Percentiles rank a stretch among this genome's conserved stretches.
These are phyloP conservation scores for Megathymus violae DNA, from an alignment of 1,140 invertebrate species.

Conservation along the genomic window DNA sequence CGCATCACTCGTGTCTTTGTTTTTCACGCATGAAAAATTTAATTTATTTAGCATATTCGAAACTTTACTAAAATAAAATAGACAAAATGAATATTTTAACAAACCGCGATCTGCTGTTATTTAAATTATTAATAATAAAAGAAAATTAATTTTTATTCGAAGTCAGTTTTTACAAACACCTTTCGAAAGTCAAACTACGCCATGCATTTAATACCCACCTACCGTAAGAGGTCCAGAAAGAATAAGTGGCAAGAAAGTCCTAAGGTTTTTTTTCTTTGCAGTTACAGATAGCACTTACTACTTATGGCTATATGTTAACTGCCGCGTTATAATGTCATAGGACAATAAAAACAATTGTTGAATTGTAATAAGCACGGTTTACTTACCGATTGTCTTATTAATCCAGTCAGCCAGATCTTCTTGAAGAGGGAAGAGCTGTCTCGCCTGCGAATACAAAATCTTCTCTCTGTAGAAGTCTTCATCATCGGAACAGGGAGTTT, in stretches of 20 bases:
- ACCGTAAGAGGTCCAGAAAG: no score
- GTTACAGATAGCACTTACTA: no score
- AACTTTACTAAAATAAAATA: neutral
- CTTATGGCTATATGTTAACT: no score
- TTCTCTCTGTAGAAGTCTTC: conserved; percentile 90
- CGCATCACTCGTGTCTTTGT: neutral
- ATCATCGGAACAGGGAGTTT: conserved; percentile 86
- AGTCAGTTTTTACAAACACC: no score
- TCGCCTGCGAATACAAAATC: conserved; percentile 89
- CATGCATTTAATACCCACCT: no score
- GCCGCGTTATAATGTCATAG: no score
- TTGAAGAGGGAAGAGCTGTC: conserved; percentile 91
- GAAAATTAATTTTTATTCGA: no score
- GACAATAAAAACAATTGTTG: no score
- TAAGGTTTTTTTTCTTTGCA: no score
- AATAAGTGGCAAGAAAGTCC: no score
- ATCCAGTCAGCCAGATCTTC: conserved; percentile 95
- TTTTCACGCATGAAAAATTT: conserved; percentile 15
- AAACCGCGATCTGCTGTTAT: neutral
- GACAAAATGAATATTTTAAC: neutral
- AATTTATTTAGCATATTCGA: neutral
- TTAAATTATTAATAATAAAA: no score
- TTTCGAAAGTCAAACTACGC: no score
- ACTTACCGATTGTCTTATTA: conserved; percentile 92
- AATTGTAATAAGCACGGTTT: neutral